Evolutionary conservation across 2,888 invertebrate species (phyloP), one percentile per base, ranked within the genome.

Genomic region (Papilio protenor): DNA sequence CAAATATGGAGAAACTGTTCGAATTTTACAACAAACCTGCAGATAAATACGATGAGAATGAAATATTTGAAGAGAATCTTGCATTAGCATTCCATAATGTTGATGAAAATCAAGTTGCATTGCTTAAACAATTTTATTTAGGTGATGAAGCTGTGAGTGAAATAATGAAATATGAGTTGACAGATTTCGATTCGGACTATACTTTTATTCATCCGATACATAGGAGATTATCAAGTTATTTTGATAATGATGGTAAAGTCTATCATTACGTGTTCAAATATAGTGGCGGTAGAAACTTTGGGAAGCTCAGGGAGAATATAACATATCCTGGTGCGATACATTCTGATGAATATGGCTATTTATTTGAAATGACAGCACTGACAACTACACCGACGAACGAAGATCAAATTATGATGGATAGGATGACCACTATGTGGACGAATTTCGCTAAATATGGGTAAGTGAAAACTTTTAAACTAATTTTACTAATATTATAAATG

Each of bases 241-340:
- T 88, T 1, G 81, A 84, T 0, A 85, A 80, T 69, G 82, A 80
- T 12, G 87, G 85, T 2, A 79, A 83, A 11, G 84, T 91, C 23
- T 91, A 83, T 59, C 85, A 87, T 14, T 91, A 90, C 45, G 81
- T 88, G 81, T 91, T 91, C 81, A 82, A 86, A 0, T 90, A 89
- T 45, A 78, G 69, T 23, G 88, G 90, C 21, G 84, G 75, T 23
- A 82, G 83, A 74, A 88, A 85, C 79, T 79, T 77, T 18, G 75
- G 61, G 0, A 84, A 83, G 77, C 55, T 70, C 0, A 23, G 27
- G 2, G 23, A 33, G 0, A 49, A 21, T 6, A 18, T 57, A 85
- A 86, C 77, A 80, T 33, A 33, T 23, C 18, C 64, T 18, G 64
- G 64, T 40, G 64, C 64, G 2, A 57, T 57, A 33, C 64, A 66